Base-by-base conservation (phyloP, 2,113 vertebrate species). In the Isichthys henryi region DNA sequence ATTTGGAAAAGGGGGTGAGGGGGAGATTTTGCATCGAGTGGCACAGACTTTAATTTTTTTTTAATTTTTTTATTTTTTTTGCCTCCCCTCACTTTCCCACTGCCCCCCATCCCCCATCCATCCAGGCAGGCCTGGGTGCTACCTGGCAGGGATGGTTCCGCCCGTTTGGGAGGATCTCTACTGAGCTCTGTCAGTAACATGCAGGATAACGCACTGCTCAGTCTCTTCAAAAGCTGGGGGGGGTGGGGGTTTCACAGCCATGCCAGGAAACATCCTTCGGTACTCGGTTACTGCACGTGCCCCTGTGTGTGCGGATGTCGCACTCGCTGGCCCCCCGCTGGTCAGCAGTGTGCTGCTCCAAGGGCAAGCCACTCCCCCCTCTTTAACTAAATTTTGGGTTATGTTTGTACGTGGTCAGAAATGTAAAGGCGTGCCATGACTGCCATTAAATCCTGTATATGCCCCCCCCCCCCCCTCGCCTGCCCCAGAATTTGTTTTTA, bases 51-150 rank as follows among this genome's bases (percentile, higher is more conserved):
- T 70, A 5, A 13, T 27, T 70, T 31, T 13, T 31, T 31, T 1
- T n/a, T 27, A 1, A 39, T 31, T 31, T 1, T n/a, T 27, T 3
- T 3, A 27, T 4, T 11, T 27, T 70, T 70, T 66, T 70, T 27
- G 45, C 43, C 21, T 48, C 39, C 80, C 8, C 80, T 43, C 77
- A 31, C 19, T 39, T 15, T 46, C 43, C 86, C n/a, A 31, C 49
- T 92, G 88, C 95, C 90, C 93, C 95, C 95, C 92, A 74, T 92
- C 91, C 90, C 95, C 95, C 92, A 77, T 92, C 91, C 96, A 96
- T 97, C 97, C 97, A 97, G 97, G 97, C 98, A 95, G 97, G 97
- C 96, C 97, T 98, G 97, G 96, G 96, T 96, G 96, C 43, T n/a
- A 23, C 80, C 80, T 83, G 45, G 43, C 45, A 23, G 80, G 96